Evolutionary conservation across 30 jellyfish, hydroid and myxozoan genomes (phyloP), one percentile per base, ranked within the genome.

Genomic region (Calvadosia cruxmelitensis): DNA sequence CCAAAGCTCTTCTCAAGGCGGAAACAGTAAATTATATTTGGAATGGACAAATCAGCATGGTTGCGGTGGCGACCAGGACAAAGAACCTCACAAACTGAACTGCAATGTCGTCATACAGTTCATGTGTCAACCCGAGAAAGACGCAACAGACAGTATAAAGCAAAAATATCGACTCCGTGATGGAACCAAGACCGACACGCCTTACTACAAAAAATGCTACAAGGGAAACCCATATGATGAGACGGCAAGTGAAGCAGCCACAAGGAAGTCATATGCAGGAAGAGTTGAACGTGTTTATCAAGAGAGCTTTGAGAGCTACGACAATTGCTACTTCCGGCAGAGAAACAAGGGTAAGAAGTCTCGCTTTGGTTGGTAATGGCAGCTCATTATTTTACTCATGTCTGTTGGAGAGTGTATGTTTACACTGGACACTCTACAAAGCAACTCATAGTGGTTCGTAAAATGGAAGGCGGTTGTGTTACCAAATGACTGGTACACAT

Each of bases 21-120:
- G 57, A 5, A 49, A 27, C 1, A 72, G 91, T 66, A 71, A 30
- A 27, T n/a, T 80, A 66, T 42, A 66, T 49, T 61, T 87, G 49
- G 94, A 81, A 50, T 87, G 97, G 97, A 87, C 97, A 2, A 71
- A 70, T 65, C 97, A 87, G 80, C 97, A 87, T 71, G 97, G 97
- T 27, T 87, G 94, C 62, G 97, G 97, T 20, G 97, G 97, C 1
- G 73, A 87, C 50, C 94, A 87, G 50, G 93, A 87, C 77, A 74
- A 71, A 7, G 89, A 71, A 65, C 97, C 97, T 7, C 85, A 80
- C 82, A 81, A 87, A 57, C 78, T 80, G 33, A 87, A 87, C 72
- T 87, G 94, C 64, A 75, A 87, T 63, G 33, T 87, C 36, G 95
- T 87, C 27, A 20, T 87, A 23, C 97, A 87, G 71, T 80, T 49